Evolutionary conservation across 2,113 vertebrate genomes (phyloP).

Genomic region (Chaetorhynchus papuensis): DNA sequence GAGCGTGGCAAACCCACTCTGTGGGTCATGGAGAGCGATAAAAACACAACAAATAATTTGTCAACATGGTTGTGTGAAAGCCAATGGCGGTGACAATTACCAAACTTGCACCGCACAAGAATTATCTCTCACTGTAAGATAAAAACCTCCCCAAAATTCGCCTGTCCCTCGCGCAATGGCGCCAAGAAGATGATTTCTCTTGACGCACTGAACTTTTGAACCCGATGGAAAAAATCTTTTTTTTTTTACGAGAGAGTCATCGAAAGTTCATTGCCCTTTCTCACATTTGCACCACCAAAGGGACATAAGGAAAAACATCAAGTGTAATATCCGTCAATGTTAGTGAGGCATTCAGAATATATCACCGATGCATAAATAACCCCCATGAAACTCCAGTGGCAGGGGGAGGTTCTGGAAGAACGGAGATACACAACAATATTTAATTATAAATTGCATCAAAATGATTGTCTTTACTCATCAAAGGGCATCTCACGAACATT

Average conservation of each 20-base stretch:
- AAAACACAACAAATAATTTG: background rate
- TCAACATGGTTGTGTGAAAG: background rate
- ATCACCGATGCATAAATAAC: constrained; percentile 55
- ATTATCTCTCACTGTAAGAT: background rate
- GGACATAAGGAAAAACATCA: constrained; percentile 71
- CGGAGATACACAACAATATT: background rate
- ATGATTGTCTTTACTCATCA: constrained; percentile 3
- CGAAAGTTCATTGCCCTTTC: constrained; percentile 71
- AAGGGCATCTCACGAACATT: background rate
- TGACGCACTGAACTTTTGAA: constrained; percentile 72
- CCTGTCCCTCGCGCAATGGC: background rate
- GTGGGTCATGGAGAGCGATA: background rate
- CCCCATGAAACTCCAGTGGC: constrained; percentile 4
- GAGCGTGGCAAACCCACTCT: background rate
- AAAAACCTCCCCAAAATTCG: background rate
- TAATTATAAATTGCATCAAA: constrained; percentile 31
- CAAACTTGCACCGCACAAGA: background rate
- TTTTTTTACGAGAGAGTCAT: constrained; percentile 63
- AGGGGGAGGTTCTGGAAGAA: constrained; percentile 17
- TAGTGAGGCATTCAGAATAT: constrained; percentile 32
- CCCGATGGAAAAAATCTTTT: background rate
- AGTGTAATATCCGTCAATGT: constrained; percentile 66
- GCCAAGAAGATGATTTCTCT: constrained; percentile 51
- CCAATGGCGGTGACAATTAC: background rate
- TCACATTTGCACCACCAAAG: constrained; percentile 66